Evolutionary conservation across 2,888 invertebrate genomes (phyloP).

Genomic region (Gandaritis pyraliata): DNA sequence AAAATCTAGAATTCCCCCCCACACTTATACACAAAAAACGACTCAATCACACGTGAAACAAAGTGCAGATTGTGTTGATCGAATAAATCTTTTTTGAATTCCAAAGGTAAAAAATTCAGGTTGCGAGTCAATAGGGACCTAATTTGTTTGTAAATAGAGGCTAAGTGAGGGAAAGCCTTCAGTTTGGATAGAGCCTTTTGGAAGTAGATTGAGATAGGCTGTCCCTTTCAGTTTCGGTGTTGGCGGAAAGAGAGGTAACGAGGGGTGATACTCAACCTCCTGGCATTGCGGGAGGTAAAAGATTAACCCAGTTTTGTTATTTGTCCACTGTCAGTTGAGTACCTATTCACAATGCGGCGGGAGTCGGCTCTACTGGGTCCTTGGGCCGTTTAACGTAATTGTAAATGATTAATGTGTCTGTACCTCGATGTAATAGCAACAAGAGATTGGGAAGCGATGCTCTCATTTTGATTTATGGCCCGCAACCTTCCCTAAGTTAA

Average conservation of each 20-base stretch:
- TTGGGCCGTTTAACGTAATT: conserved; percentile 81
- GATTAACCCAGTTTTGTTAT: conserved; percentile 85
- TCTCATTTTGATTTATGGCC: conserved; percentile 73
- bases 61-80: conserved; percentile 67
- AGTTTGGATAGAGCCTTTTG: conserved; percentile 59
- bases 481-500: conserved; percentile 53
- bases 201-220: conserved; percentile 49
- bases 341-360: conserved; percentile 82
- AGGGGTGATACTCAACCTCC: conserved; percentile 76
- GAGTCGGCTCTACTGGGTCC: conserved; percentile 76
- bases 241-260: conserved; percentile 61
- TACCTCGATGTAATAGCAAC: conserved; percentile 72
- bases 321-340: conserved; percentile 84
- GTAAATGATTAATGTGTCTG: conserved; percentile 82
- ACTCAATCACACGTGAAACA: conserved; percentile 62
- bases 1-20: conserved; percentile 68
- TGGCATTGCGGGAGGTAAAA: conserved; percentile 77
- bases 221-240: conserved; percentile 71
- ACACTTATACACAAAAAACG: conserved; percentile 56
- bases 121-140: conserved; percentile 56
- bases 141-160: conserved; percentile 51
- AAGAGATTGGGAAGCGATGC: conserved; percentile 72
- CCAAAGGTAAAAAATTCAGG: conserved; percentile 70
- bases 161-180: conserved; percentile 41
- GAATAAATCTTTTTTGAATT: conserved; percentile 75